These are phyloP conservation scores for Ericerus pela DNA, from an alignment of 1,140 invertebrate genomes.

Conservation along the genomic window DNA sequence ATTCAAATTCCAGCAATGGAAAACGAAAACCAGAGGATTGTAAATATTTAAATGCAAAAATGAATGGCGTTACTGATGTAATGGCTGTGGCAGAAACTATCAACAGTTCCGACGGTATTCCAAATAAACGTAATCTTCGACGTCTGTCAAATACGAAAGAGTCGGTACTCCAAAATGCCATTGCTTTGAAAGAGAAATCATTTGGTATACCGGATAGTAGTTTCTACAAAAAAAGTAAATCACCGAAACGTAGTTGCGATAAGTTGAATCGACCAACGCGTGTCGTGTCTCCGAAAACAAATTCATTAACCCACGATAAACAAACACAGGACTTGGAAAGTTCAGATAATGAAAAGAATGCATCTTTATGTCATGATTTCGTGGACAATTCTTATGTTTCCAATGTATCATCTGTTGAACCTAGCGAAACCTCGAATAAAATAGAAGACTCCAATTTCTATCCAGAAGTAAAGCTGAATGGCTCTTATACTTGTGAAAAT, in stretches of 20 bases:
- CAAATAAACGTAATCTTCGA: conserved; percentile 26
- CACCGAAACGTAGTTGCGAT: not conserved
- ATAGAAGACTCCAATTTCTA: no score
- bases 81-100: not conserved
- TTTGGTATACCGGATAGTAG: conserved; percentile 20
- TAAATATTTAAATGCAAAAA: conserved; percentile 11
- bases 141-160: conserved; percentile 25
- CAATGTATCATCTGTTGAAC: no score
- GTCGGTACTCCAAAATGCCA: conserved; percentile 29
- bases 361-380: no score
- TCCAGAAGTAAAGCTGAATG: no score
- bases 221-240: conserved; percentile 12
- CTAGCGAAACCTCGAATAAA: no score
- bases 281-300: no score
- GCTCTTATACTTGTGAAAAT: no score
- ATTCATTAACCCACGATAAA: no score
- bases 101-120: not conserved
- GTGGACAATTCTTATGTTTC: no score
- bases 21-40: conserved; percentile 7
- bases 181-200: conserved; percentile 30
- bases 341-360: no score
- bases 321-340: no score
- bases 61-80: not conserved
- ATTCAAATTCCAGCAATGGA: conserved; percentile 15
- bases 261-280: no score